Base-by-base conservation (phyloP, 1,140 invertebrate genomes). In the Drosophila ironensis region DNA sequence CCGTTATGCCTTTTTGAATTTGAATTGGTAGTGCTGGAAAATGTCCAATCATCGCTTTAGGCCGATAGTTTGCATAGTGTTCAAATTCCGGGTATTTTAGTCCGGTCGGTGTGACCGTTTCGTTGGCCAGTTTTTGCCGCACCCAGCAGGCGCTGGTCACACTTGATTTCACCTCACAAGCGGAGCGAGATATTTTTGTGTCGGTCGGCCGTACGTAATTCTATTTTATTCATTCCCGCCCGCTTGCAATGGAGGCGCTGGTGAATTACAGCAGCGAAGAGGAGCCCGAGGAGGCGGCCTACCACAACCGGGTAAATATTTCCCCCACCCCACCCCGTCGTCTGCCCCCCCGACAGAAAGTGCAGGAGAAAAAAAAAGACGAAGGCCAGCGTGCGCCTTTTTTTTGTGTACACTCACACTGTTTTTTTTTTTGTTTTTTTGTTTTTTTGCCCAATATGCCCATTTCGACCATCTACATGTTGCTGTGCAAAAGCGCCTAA, bases 231-330 rank as follows among this genome's bases (percentile, higher is more conserved):
- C 30, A 30, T 17, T 19, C 7, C n/a, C 16, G 40, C 20, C 20
- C 14, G n/a, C n/a, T 28, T 19, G 7, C 14, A 47, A 93, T 93
- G 93, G 92, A 93, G 87, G 92, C 92, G 35, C 82, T 93, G 35
- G 89, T 92, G 38, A 92, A 92, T 64, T 93, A 93, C 73, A 93
- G 92, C 30, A 93, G 93, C 72, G 93, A 93, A 61, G 93, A 93
- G 72, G 92, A 93, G 40, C 91, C 91, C 73, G 92, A 93, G 6
- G 88, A 89, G 11, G 30, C 51, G 35, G 63, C 64, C 30, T 89
- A 90, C 25, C 86, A 90, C 35, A 80, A 86, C 48, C 77, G 89
- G 66, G 88, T 89, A 89, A 89, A 78, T 89, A 88, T 68, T 14
- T 4, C 33, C n/a, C 25, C 7, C 0, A 17, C 17, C 4, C 33